phyloP scores from a whole-genome alignment of 2,113 vertebrate genomes.

The Micronycteris hirsuta region DNA sequence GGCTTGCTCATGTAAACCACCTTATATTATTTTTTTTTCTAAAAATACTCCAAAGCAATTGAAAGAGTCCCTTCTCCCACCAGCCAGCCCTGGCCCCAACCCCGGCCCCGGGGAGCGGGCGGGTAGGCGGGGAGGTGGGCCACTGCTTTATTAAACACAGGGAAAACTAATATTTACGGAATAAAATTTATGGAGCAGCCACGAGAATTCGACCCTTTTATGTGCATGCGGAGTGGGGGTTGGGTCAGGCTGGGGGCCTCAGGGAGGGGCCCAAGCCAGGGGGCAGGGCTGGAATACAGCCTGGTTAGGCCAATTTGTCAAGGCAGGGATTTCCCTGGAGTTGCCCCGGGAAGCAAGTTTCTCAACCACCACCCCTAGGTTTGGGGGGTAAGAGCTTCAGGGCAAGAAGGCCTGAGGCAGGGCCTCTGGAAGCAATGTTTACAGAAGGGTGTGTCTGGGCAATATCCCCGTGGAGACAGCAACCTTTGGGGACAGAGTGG shows the following conservation, averaged over 20 bases:
- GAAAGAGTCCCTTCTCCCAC: constrained; percentile 85
- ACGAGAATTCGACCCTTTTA: constrained; percentile 77
- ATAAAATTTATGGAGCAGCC: constrained; percentile 85
- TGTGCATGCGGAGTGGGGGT: constrained; percentile 70
- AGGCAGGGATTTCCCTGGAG: constrained; percentile 68
- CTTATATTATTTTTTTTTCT: constrained; percentile 82
- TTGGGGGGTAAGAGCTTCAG: constrained; percentile 12
- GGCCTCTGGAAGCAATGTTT: not conserved
- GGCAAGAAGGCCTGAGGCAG: not conserved
- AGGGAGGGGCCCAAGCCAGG: constrained; percentile 66
- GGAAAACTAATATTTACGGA: constrained; percentile 86
- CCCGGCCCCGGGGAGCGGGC: constrained; percentile 83
- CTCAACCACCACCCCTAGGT: constrained; percentile 16
- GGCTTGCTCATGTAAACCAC: constrained; percentile 77
- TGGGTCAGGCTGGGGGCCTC: constrained; percentile 59
- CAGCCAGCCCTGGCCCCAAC: constrained; percentile 76
- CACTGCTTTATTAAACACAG: constrained; percentile 85
- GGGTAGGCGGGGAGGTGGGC: constrained; percentile 84
- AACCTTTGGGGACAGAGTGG: not conserved
- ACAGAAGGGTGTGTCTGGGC: not conserved
- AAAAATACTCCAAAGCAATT: constrained; percentile 89
- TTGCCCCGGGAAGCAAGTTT: constrained; percentile 51
- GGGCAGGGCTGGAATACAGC: constrained; percentile 68
- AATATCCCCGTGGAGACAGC: not conserved
- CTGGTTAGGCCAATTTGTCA: constrained; percentile 61